Evolutionary conservation across 1,140 invertebrate species (phyloP).

Genomic region (Drosophila saltans): DNA sequence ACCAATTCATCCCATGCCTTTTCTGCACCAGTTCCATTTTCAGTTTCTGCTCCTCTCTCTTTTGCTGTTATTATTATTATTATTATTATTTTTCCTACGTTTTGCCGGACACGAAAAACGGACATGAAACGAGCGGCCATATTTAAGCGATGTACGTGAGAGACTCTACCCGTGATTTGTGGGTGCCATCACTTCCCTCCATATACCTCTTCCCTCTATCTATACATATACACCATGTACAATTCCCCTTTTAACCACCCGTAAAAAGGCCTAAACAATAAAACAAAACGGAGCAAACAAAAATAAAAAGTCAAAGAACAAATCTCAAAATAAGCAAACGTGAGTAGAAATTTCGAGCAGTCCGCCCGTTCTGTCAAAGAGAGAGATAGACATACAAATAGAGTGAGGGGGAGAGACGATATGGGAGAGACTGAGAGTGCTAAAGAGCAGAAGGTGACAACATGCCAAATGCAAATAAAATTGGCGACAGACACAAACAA

Average conservation of each 20-base stretch:
- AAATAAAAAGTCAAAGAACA: conserved; percentile 17
- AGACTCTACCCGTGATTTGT: conserved; percentile 58
- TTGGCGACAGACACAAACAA: conserved; percentile 19
- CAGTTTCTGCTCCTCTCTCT: neutral
- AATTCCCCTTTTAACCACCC: neutral
- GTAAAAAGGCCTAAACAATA: conserved; percentile 76
- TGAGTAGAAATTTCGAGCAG: conserved; percentile 63
- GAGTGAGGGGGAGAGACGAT: neutral
- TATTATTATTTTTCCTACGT: conserved; percentile 63
- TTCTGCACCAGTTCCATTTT: neutral
- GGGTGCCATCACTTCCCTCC: conserved; percentile 13
- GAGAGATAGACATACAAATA: neutral
- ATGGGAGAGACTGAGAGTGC: neutral
- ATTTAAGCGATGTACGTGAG: conserved; percentile 72
- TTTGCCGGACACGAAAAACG: conserved; percentile 62
- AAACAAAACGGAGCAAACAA: conserved; percentile 37
- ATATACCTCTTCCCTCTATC: neutral
- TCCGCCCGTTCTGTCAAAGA: neutral
- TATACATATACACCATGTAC: too few species aligned
- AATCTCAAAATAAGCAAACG: conserved; percentile 43
- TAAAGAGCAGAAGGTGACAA: conserved; percentile 61
- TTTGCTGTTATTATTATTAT: conserved; percentile 30
- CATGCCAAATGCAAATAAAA: conserved; percentile 71
- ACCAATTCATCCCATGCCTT: too few species aligned
- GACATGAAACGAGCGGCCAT: conserved; percentile 74